Conservation (phyloP, 2,888 invertebrate species). For the Ellobium chinense region DNA sequence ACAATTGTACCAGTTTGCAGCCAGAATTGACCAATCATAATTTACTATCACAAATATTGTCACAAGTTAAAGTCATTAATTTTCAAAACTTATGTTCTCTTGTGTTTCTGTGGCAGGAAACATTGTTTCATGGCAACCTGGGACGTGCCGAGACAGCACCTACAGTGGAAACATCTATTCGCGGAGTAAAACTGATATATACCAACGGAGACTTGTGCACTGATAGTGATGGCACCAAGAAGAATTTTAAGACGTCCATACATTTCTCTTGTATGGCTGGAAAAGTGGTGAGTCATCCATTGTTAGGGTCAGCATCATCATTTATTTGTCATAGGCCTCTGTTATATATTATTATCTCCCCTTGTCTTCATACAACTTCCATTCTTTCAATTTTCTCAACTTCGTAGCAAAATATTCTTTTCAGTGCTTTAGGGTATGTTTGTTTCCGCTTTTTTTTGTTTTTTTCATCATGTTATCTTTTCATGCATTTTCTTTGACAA, state of each 20-base stretch:
- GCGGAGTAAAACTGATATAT: conserved; percentile 65
- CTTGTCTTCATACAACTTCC: neutral
- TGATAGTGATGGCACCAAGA: conserved; percentile 54
- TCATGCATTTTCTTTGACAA: too few species aligned
- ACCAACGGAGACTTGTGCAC: conserved; percentile 62
- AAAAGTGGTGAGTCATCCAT: conserved; percentile 59
- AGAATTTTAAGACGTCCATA: conserved; percentile 66
- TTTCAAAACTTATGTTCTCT: too few species aligned
- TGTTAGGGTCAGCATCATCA: neutral
- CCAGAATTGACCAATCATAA: too few species aligned
- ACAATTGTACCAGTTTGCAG: too few species aligned
- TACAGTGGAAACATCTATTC: conserved; percentile 43
- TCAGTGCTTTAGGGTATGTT: too few species aligned
- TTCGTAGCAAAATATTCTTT: too few species aligned
- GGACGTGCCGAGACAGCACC: conserved; percentile 58
- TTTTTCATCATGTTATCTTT: too few species aligned
- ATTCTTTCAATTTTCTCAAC: neutral
- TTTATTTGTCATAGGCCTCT: too few species aligned
- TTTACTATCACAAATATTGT: too few species aligned
- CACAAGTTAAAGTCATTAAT: too few species aligned
- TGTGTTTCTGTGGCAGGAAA: too few species aligned
- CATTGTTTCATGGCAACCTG: conserved; percentile 54
- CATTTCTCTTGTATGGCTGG: conserved; percentile 69
- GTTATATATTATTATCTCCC: neutral
- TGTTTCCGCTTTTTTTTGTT: too few species aligned